Percentiles rank a stretch among this genome's conserved stretches.
Evolutionary conservation across 2,797 vertebrate species (phyloP).

Genomic region (Stomatorhinus walkeri): DNA sequence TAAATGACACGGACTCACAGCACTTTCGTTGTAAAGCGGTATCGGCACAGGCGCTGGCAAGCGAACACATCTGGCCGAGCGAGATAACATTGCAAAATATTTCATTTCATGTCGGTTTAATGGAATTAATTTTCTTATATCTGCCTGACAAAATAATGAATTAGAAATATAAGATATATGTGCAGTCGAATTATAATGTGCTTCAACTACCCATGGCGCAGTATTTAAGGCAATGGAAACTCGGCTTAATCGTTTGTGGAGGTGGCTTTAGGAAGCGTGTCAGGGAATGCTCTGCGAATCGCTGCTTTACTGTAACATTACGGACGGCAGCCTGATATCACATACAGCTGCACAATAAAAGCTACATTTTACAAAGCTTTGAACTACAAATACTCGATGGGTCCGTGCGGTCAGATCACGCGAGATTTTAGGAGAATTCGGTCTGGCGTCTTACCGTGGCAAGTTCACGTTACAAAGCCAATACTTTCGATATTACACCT

Average conservation of each 20-base stretch:
- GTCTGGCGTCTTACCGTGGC: neutral
- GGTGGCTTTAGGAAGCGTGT: neutral
- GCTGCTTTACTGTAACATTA: neutral
- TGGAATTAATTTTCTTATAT: neutral
- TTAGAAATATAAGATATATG: neutral
- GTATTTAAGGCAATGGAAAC: neutral
- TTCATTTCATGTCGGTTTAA: neutral
- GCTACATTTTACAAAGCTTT: neutral
- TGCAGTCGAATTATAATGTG: neutral
- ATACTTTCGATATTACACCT: neutral
- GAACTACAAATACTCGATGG: neutral
- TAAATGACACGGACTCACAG: neutral
- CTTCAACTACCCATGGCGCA: neutral
- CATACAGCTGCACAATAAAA: neutral
- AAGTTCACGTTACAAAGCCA: neutral
- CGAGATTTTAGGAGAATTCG: conserved; percentile 3
- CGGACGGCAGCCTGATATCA: neutral
- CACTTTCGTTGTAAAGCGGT: neutral
- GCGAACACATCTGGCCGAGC: neutral
- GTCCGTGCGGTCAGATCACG: neutral
- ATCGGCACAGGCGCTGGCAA: neutral
- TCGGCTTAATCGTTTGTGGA: neutral
- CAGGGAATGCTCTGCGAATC: neutral
- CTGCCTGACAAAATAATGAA: conserved; percentile 1
- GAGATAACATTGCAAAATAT: conserved; percentile 5